Base-by-base conservation (phyloP, 1,140 invertebrate genomes). In the Drosophila prosaltans region DNA sequence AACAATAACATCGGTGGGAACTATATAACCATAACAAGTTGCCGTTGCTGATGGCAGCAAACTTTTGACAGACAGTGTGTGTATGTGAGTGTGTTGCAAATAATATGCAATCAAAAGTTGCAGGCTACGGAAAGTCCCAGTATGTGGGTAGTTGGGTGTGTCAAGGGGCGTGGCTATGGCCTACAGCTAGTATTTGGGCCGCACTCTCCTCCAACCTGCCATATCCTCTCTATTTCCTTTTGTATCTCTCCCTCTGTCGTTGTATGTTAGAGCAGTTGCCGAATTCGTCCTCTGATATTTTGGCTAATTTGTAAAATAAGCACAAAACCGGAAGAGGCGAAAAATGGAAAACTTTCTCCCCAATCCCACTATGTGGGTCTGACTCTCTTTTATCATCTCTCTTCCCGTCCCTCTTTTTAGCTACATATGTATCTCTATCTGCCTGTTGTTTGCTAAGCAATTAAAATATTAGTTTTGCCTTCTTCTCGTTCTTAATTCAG, bases 81-180 rank as follows among this genome's bases (percentile, higher is more conserved):
- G 65, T 51, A 21, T 62, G 36, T 65, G 58, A 70, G 54, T 80
- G 74, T 80, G 76, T 66, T 71, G 61, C 82, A 83, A 86, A 88
- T 86, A 88, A 86, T 88, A 88, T 86, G 82, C 82, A 86, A 86
- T 86, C 80, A 86, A 86, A 86, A 86, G 80, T 86, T 86, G 72
- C 82, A 67, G 61, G 74, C 64, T 64, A 86, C 65, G 64, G 64
- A 72, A 79, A 77, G 67, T 75, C 62, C 41, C 71, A 48, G 60
- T 16, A 43, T 62, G 41, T 57, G 32, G 65, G 48, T 64, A 36
- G 57, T 24, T 39, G 57, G 2, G 28, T 62, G 24, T n/a, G 39
- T 48, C n/a, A n/a, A 43, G 7, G 54, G 75, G 68, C 69, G 66
- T 72, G 79, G 55, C 72, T 59, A 21, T 43, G 41, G 75, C 74